phyloP scores from a whole-genome alignment of 2,888 invertebrate genomes.

The Marronus borbonicus region DNA sequence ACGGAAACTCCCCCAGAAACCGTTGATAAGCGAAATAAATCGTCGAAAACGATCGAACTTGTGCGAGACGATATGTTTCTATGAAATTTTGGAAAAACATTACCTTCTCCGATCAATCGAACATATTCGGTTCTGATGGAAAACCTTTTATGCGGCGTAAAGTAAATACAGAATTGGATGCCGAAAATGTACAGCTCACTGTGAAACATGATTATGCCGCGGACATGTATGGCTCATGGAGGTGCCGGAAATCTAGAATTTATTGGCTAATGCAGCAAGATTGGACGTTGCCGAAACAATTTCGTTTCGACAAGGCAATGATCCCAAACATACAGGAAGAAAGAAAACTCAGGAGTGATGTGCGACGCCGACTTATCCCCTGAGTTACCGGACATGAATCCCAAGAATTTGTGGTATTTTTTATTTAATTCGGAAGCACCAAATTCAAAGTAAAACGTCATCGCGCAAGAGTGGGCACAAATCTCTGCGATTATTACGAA shows the following conservation, averaged over 20 bases:
- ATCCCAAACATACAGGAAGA: too few relatives aligned
- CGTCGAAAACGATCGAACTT: background rate
- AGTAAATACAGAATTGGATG: background rate
- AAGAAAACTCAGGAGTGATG: too few relatives aligned
- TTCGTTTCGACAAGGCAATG: background rate
- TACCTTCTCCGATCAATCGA: background rate
- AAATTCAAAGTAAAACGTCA: background rate
- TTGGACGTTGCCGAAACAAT: background rate
- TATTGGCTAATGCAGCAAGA: background rate
- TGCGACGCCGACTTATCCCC: too few relatives aligned
- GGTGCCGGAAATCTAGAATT: background rate
- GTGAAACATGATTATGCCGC: background rate
- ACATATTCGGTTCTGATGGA: too few relatives aligned
- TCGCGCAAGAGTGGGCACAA: background rate
- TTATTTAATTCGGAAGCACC: background rate
- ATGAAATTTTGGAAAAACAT: background rate
- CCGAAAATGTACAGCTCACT: background rate
- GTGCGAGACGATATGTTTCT: background rate
- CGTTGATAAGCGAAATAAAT: background rate
- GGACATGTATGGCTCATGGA: background rate
- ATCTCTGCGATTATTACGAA: background rate
- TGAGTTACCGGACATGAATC: too few relatives aligned
- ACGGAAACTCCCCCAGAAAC: constrained; percentile 1
- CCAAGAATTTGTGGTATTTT: background rate
- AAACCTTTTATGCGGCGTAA: background rate